Evolutionary conservation across 2,888 invertebrate species (phyloP).

Genomic region (Luperina nickerlii): DNA sequence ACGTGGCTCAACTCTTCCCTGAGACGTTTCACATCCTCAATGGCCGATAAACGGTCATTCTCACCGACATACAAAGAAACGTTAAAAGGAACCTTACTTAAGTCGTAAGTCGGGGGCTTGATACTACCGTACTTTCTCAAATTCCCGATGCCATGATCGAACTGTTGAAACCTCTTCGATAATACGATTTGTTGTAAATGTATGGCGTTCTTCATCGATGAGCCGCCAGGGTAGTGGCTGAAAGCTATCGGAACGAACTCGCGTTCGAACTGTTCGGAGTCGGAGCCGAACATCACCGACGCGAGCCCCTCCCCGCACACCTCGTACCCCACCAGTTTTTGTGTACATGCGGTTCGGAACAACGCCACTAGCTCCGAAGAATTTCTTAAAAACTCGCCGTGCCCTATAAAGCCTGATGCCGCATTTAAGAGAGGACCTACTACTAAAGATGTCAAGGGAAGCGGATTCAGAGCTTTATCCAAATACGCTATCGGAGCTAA

Average conservation of each 20-base stretch:
- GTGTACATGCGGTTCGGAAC: constrained; percentile 13
- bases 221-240: not conserved
- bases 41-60: constrained; percentile 24
- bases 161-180: constrained; percentile 1
- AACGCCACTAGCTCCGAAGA: constrained; percentile 15
- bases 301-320: not conserved
- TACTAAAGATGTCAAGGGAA: constrained; percentile 1
- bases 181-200: constrained; percentile 23
- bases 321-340: not conserved
- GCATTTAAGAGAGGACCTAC: constrained; percentile 10
- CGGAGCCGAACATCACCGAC: not conserved
- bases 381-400: constrained; percentile 17
- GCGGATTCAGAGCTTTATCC: constrained; percentile 16
- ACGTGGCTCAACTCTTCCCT: not conserved
- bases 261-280: constrained; percentile 20
- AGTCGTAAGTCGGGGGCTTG: constrained; percentile 15
- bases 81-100: constrained; percentile 18
- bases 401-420: constrained; percentile 2
- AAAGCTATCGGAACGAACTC: not conserved
- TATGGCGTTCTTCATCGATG: constrained; percentile 26
- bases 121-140: constrained; percentile 1
- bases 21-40: constrained; percentile 17
- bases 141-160: constrained; percentile 25
- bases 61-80: constrained; percentile 24
- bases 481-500: constrained; percentile 31